phyloP scores from a whole-genome alignment of 37 sponge, comb jelly and placozoan genomes.

The Bolinopsis microptera region DNA sequence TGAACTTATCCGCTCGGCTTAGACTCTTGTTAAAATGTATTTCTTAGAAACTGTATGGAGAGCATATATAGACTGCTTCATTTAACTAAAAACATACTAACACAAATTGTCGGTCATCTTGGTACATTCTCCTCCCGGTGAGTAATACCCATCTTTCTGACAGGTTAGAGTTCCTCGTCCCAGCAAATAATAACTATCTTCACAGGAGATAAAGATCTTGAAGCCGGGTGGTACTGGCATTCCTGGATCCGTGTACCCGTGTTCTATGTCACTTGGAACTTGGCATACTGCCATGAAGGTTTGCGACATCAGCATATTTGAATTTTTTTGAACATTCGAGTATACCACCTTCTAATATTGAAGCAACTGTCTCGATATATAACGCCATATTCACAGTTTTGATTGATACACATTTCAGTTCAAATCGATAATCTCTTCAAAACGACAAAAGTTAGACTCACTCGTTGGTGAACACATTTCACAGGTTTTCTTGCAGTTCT shows the following conservation, averaged over 20 bases:
- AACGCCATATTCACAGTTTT: too few species aligned
- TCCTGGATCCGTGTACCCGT: slow-evolving; percentile 25
- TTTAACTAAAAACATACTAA: too few species aligned
- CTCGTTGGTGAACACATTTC: slow-evolving; percentile 5
- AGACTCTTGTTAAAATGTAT: too few species aligned
- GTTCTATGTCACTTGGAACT: slow-evolving; percentile 17
- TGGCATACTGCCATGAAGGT: not conserved
- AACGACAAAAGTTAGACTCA: too few species aligned
- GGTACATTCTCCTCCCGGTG: not conserved
- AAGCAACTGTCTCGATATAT: too few species aligned
- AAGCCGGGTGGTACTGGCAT: slow-evolving; percentile 33
- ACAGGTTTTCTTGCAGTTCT: slow-evolving; percentile 29
- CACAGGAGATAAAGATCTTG: slow-evolving; percentile 22
- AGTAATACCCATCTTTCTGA: slow-evolving; percentile 33
- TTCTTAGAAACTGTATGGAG: too few species aligned
- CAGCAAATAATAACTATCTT: slow-evolving; percentile 24
- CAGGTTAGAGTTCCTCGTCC: slow-evolving; percentile 14
- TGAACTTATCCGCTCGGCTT: too few species aligned
- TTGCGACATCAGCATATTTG: not conserved
- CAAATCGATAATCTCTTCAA: too few species aligned
- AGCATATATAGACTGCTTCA: too few species aligned
- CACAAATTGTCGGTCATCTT: slow-evolving; percentile 1
- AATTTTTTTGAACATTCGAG: not conserved
- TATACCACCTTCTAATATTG: too few species aligned
- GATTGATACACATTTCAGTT: too few species aligned